Evolutionary conservation across 2,797 vertebrate species (phyloP).

Genomic region (Pseudocheirus occidentalis): DNA sequence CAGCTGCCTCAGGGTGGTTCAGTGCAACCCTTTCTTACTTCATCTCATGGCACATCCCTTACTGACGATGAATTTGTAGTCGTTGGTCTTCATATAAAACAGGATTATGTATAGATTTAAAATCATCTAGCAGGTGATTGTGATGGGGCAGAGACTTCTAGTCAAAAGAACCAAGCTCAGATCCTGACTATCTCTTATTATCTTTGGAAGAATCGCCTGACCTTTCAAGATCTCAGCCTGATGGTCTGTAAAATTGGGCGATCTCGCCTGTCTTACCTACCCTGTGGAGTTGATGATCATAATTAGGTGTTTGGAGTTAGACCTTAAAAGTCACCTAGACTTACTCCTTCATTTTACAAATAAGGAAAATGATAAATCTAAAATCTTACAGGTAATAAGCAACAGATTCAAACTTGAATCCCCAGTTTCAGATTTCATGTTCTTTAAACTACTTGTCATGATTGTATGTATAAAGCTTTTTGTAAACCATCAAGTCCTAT

Average conservation of each 20-base stretch:
- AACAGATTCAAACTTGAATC: background rate
- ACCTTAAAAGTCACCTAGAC: background rate
- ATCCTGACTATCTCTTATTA: background rate
- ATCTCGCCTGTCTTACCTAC: background rate
- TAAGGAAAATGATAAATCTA: background rate
- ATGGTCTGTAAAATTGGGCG: background rate
- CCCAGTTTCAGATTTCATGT: background rate
- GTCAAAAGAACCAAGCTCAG: background rate
- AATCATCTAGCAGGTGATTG: background rate
- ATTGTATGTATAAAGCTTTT: background rate
- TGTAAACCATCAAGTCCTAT: background rate
- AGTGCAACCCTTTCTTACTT: background rate
- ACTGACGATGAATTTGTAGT: background rate
- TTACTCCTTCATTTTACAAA: background rate
- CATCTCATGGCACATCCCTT: background rate
- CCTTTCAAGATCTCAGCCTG: rapidly evolving
- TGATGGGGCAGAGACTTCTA: background rate
- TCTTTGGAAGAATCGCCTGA: background rate
- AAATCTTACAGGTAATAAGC: background rate
- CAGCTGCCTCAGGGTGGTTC: background rate
- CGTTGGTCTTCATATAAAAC: background rate
- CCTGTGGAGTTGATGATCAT: background rate
- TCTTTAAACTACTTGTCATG: background rate
- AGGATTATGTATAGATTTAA: background rate
- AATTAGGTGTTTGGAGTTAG: background rate